Percentiles rank a stretch among this genome's conserved stretches.
Conservation (phyloP, 2,113 vertebrate species). For the Sinocyclocheilus rhinocerous region DNA sequence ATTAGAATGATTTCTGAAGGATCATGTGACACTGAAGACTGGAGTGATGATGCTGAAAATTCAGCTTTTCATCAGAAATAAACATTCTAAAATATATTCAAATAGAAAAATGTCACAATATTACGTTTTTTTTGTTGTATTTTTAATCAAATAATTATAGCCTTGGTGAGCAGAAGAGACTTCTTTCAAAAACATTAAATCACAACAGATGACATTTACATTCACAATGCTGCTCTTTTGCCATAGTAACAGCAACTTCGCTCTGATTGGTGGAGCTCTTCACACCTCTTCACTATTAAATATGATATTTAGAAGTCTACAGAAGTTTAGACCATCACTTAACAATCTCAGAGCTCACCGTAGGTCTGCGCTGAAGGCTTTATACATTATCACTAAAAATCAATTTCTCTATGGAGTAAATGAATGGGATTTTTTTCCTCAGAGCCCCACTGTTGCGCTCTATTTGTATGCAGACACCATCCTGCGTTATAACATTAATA, state of each 20-base stretch:
- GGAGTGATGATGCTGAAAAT: too few relatives aligned
- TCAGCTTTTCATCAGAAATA: too few relatives aligned
- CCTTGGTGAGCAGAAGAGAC: background rate
- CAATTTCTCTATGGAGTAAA: background rate
- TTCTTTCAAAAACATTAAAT: background rate
- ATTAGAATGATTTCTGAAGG: too few relatives aligned
- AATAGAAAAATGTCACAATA: background rate
- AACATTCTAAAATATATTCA: too few relatives aligned
- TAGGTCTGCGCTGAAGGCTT: background rate
- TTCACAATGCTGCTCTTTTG: background rate
- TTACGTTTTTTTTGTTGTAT: background rate
- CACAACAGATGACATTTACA: background rate
- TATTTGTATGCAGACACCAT: constrained; percentile 30
- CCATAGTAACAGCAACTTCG: background rate
- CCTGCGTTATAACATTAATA: constrained; percentile 10
- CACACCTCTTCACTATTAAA: background rate
- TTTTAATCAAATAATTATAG: background rate
- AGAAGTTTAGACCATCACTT: constrained; percentile 3
- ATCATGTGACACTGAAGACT: background rate
- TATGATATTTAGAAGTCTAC: background rate
- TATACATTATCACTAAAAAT: constrained; percentile 18
- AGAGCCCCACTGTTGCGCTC: background rate
- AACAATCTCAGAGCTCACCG: background rate
- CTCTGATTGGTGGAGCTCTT: background rate
- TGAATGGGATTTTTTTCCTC: background rate